Evolutionary conservation across 2,797 vertebrate genomes (phyloP), one percentile per base, ranked within the genome.

Genomic region (Sebastes cheni): DNA sequence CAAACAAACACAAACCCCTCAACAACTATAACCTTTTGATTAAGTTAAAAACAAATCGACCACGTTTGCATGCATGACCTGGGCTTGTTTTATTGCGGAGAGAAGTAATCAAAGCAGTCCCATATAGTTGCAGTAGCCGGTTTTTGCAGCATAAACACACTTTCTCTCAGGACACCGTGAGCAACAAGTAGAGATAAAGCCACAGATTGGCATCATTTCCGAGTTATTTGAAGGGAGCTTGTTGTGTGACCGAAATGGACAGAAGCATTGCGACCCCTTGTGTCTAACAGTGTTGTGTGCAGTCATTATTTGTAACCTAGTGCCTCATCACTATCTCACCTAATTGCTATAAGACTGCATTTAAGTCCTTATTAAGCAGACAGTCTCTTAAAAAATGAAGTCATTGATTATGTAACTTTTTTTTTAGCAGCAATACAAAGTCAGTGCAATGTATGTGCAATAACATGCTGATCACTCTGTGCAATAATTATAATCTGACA

Each of bases 151-250:
- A 50, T 10, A 20, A 55, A 46, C 12, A 36, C 2, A 7, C 32
- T n/a, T 54, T 32, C 13, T 52, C 18, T 50, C 32, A 27, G 2
- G 13, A 7, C 27, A 59, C 8, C 4, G 2, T 4, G 14, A 22
- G 16, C 50, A 46, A 13, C 46, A 39, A 42, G 8, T 60, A 20
- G 16, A 77, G 6, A 14, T n/a, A 32, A 64, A 76, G 2, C 12
- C 39, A 50, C 42, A 64, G 20, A 39, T 82, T 75, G 4, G 67
- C 74, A 54, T 27, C 2, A 32, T 85, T 89, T 86, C 68, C 61
- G 79, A 87, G 81, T 82, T 88, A 58, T 23, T 75, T 91, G 60
- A 94, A 91, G 87, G 81, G 90, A 91, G 73, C 8, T 32, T 32
- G 5, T 29, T 50, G 11, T 34, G 4, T n/a, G 16, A 34, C 8